Conservation (phyloP, 1,140 invertebrate species). For the Adelges cooleyi region DNA sequence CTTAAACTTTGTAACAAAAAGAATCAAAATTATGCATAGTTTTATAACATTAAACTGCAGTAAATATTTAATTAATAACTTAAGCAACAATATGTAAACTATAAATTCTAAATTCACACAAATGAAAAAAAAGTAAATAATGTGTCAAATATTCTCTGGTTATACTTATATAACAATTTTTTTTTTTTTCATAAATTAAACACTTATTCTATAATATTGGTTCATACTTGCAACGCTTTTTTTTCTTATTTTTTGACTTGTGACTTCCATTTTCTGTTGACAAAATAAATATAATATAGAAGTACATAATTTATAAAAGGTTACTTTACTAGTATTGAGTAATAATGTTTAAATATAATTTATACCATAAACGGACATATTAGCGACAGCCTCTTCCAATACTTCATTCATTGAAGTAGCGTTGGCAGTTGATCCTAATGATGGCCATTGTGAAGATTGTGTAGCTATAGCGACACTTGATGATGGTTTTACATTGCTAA, state of each 20-base stretch:
- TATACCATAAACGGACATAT: conserved; percentile 1
- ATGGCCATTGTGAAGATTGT: neutral
- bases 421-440: neutral
- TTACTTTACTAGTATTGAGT: neutral
- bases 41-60: no score
- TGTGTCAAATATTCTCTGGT: no score
- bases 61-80: no score
- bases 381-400: conserved; percentile 6
- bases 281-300: neutral
- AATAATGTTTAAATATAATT: neutral
- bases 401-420: neutral
- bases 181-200: no score
- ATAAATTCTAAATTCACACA: no score
- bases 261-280: neutral
- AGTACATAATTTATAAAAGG: no score
- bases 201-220: conserved; percentile 7
- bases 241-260: conserved; percentile 6
- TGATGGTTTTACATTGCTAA: neutral
- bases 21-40: no score
- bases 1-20: no score
- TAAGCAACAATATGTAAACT: no score
- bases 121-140: no score
- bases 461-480: neutral
- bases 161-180: no score
- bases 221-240: conserved; percentile 22